Conservation (phyloP, 2,797 vertebrate species). For the Lepidocolaptes lacrymiger region DNA sequence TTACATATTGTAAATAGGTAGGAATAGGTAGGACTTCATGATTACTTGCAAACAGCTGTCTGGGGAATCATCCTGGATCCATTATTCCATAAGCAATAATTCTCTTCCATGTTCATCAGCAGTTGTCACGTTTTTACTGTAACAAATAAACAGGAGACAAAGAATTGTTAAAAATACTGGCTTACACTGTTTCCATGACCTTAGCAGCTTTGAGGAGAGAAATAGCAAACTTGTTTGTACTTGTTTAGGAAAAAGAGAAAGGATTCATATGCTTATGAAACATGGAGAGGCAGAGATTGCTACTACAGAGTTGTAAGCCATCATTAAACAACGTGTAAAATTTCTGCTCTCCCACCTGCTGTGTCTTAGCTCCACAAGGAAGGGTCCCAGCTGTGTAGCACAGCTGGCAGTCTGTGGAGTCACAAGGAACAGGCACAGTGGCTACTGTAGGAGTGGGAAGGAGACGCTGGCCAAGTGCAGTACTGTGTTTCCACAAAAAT, state of each 20-base stretch:
- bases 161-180: neutral
- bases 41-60: neutral
- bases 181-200: neutral
- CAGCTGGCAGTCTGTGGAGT: neutral
- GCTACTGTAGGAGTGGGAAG: neutral
- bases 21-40: neutral
- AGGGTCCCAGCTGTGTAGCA: neutral
- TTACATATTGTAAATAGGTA: neutral
- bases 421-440: neutral
- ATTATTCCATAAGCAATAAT: neutral
- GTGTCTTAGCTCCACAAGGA: neutral
- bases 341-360: neutral
- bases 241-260: neutral
- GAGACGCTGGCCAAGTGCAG: neutral
- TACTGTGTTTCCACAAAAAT: slow-evolving; percentile 21
- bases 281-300: neutral
- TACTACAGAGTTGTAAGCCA: neutral
- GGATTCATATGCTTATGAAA: neutral
- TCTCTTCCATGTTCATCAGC: neutral
- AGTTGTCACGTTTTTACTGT: neutral
- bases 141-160: neutral
- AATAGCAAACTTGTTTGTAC: neutral
- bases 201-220: neutral
- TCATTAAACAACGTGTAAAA: neutral
- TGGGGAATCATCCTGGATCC: neutral